Percentiles rank a stretch among this genome's conserved stretches.
Evolutionary conservation across 2,888 invertebrate genomes (phyloP).

Genomic region (Autographa pulchrina): DNA sequence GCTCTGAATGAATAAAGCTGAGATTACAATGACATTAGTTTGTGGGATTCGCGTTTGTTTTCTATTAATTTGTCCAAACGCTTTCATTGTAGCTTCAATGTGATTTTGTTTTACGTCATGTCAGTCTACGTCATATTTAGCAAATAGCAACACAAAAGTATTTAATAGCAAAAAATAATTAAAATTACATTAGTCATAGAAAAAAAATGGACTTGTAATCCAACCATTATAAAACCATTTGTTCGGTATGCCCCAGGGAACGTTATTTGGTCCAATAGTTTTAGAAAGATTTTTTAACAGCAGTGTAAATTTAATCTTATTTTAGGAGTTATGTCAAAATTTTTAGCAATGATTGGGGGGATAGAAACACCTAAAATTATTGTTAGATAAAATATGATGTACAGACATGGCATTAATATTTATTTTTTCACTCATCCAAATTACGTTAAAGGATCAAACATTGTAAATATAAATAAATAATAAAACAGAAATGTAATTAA

Average conservation of each 20-base stretch:
- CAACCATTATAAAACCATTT: no score
- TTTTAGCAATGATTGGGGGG: no score
- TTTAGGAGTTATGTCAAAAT: no score
- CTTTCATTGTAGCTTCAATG: slow-evolving; percentile 87
- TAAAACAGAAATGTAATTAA: slow-evolving; percentile 9
- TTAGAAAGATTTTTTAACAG: neutral
- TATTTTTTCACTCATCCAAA: slow-evolving; percentile 57
- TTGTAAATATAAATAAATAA: slow-evolving; percentile 48
- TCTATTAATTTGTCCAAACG: slow-evolving; percentile 68
- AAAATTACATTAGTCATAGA: no score
- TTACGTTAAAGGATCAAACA: slow-evolving; percentile 58
- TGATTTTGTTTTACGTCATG: slow-evolving; percentile 61
- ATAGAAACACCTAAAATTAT: neutral
- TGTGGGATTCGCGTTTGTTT: slow-evolving; percentile 47
- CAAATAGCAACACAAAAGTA: neutral
- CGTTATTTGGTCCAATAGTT: neutral
- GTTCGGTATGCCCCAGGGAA: slow-evolving; percentile 12
- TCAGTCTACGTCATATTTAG: slow-evolving; percentile 58
- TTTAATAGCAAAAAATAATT: no score
- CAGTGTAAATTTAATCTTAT: no score
- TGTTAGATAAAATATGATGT: slow-evolving; percentile 43
- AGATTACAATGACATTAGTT: slow-evolving; percentile 45
- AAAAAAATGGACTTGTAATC: no score
- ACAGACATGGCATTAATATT: slow-evolving; percentile 40
- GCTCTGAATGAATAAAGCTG: slow-evolving; percentile 43